Evolutionary conservation across 2,797 vertebrate species (phyloP).

Genomic region (Menidia menidia): DNA sequence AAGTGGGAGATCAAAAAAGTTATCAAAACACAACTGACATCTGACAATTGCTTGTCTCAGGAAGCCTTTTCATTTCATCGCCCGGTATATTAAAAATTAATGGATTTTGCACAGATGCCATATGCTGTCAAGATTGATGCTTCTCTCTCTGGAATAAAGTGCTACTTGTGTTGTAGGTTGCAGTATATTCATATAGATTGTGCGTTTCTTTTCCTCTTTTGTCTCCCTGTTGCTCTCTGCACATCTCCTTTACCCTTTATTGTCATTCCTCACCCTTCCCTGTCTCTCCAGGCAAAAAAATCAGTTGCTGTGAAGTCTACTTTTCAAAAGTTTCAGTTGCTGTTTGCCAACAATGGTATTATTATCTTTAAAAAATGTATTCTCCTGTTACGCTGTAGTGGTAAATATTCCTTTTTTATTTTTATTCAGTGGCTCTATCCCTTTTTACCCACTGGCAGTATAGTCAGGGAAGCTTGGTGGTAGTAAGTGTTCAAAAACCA

Average conservation of each 20-base stretch:
- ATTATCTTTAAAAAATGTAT: slow-evolving; percentile 68
- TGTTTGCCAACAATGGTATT: slow-evolving; percentile 71
- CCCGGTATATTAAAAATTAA: slow-evolving; percentile 86
- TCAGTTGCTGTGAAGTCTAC: slow-evolving; percentile 56
- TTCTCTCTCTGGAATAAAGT: slow-evolving; percentile 81
- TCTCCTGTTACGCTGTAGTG: slow-evolving; percentile 48
- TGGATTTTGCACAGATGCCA: slow-evolving; percentile 83
- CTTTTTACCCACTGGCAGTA: slow-evolving; percentile 65
- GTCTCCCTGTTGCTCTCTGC: slow-evolving; percentile 45
- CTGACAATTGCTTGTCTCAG: slow-evolving; percentile 85
- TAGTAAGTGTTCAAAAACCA: slow-evolving; percentile 76
- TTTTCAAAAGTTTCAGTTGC: slow-evolving; percentile 65
- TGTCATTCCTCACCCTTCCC: slow-evolving; percentile 45
- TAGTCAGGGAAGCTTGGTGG: slow-evolving; percentile 63
- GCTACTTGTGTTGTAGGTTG: slow-evolving; percentile 73
- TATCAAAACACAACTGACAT: slow-evolving; percentile 86
- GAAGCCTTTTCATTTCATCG: slow-evolving; percentile 83
- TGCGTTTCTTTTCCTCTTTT: slow-evolving; percentile 52
- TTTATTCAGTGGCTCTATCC: slow-evolving; percentile 60
- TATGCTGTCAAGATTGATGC: slow-evolving; percentile 85
- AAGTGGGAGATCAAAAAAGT: slow-evolving; percentile 82
- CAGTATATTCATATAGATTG: slow-evolving; percentile 72
- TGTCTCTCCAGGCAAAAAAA: slow-evolving; percentile 54
- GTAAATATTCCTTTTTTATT: slow-evolving; percentile 65
- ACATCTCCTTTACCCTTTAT: slow-evolving; percentile 48